Base-by-base conservation (phyloP, 2,113 vertebrate species). In the Scartelaos histophorus region DNA sequence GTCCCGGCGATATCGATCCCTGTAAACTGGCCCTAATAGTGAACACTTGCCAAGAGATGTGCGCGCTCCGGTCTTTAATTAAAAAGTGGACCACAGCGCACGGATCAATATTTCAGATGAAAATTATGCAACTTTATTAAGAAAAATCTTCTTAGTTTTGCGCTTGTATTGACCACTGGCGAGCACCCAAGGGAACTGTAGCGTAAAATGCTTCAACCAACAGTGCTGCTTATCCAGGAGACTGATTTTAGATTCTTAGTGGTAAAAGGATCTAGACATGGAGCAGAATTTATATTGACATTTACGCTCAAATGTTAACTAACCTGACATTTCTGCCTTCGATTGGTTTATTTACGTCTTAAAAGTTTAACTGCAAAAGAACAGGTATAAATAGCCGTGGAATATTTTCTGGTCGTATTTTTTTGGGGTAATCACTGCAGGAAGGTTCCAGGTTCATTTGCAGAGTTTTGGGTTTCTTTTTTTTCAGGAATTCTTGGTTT, bases 91-190 rank as follows among this genome's bases (percentile, higher is more conserved):
- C 72, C 57, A 2, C 25, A 67, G 51, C 73, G 64, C 68, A n/a
- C 1, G 34, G 64, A 86, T 87, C 85, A 61, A 87, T 89, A 80
- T 70, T 78, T 81, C 45, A 69, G 54, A 79, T 79, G 53, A 66
- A 68, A 74, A 61, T 72, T 54, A 75, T 79, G 45, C 68, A 57
- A 71, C 51, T 38, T 74, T 72, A 53, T 85, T 66, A 34, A 78
- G 73, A 60, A 35, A 16, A 62, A 56, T 62, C 51, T 10, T 61
- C 66, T 19, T 57, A 38, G 13, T 65, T 43, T 70, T 9, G 38
- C 46, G 19, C 47, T 16, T 53, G n/a, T 60, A 60, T 76, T 61
- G 67, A 54, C 38, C 47, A 43, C 17, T 70, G 72, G 74, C 74
- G 3, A 6, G 16, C 7, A 45, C 35, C 67, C 67, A 84, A 66